These are phyloP conservation scores for Anser cygnoides DNA, from an alignment of 2,113 vertebrate genomes.

Conservation along the genomic window DNA sequence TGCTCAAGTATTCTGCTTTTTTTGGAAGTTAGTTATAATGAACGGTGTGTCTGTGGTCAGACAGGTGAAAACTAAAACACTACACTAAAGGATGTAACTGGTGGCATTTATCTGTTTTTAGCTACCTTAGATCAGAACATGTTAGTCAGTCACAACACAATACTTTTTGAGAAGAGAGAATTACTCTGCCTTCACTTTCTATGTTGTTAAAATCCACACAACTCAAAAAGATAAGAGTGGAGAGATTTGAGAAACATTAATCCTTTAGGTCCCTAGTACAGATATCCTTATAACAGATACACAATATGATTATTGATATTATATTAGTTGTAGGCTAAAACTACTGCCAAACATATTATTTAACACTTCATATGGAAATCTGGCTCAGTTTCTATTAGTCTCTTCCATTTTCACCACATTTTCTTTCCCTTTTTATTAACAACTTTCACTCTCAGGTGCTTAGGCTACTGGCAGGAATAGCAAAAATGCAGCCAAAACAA, in stretches of 20 bases:
- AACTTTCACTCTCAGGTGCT: neutral
- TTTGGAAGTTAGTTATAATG: neutral
- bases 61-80: neutral
- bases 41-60: neutral
- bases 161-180: neutral
- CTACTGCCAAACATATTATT: neutral
- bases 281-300: neutral
- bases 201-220: neutral
- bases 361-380: neutral
- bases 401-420: neutral
- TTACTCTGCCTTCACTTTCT: neutral
- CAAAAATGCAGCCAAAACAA: neutral
- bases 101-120: neutral
- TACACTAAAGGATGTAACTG: neutral
- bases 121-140: neutral
- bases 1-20: neutral
- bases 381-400: neutral
- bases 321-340: neutral
- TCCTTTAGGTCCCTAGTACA: neutral
- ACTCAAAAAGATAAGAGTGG: neutral
- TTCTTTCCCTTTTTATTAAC: neutral
- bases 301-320: neutral
- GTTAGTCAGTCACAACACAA: neutral
- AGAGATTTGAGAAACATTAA: neutral
- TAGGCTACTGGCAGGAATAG: neutral